A percentile compares a stretch with the other conserved stretches of the same genome.
Evolutionary conservation across 2,113 vertebrate species (phyloP).

Genomic region (Campylomormyrus numenius): DNA sequence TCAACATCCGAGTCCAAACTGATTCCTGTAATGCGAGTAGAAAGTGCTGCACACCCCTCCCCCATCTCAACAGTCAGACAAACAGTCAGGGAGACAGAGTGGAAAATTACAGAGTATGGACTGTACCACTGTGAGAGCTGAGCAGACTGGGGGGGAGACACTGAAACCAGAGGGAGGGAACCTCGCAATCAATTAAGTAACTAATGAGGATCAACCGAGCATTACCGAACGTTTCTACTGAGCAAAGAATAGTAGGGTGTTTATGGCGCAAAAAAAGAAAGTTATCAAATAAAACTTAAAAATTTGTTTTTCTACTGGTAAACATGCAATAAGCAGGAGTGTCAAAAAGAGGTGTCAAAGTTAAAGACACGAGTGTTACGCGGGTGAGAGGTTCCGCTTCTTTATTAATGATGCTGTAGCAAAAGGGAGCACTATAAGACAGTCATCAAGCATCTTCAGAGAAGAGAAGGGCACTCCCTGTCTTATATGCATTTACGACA

Average conservation of each 20-base stretch:
- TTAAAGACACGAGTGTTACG: background rate
- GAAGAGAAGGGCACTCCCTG: background rate
- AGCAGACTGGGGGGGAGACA: background rate
- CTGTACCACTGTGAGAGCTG: constrained; percentile 16
- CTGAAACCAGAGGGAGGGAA: background rate
- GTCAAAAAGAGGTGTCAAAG: background rate
- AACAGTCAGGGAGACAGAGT: constrained; percentile 11
- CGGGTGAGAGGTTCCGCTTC: background rate
- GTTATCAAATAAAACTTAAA: background rate
- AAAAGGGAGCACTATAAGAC: background rate
- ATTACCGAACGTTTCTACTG: background rate
- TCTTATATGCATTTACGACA: background rate
- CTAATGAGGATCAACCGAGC: background rate
- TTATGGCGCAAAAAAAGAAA: background rate
- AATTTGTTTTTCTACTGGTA: background rate
- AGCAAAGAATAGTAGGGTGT: background rate
- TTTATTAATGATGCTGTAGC: background rate
- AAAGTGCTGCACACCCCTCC: background rate
- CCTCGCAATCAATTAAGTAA: background rate
- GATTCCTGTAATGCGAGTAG: background rate
- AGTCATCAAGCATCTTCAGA: background rate
- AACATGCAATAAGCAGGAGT: background rate
- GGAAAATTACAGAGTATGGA: constrained; percentile 25
- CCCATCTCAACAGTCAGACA: constrained; percentile 17
- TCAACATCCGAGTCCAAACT: background rate